Evolutionary conservation across 2,113 vertebrate genomes (phyloP).

Genomic region (Ariopsis seemanni): DNA sequence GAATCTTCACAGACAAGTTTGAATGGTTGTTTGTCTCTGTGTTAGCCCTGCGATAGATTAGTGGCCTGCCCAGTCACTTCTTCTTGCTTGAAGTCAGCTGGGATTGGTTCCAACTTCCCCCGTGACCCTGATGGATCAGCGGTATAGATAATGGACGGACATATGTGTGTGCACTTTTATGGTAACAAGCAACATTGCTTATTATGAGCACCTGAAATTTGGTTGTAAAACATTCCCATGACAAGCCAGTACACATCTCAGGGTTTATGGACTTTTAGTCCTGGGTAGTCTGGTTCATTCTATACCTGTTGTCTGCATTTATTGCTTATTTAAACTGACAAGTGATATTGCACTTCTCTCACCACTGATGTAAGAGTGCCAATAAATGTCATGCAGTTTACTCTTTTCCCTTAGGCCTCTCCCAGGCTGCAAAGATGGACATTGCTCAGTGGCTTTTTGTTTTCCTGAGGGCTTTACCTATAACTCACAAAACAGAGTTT

Average conservation of each 20-base stretch:
- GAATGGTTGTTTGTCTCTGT: too few relatives aligned
- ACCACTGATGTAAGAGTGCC: not conserved
- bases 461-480: not conserved
- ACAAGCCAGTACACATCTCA: not conserved
- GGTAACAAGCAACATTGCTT: constrained; percentile 3
- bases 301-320: not conserved
- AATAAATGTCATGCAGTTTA: not conserved
- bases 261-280: not conserved
- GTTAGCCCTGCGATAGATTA: too few relatives aligned
- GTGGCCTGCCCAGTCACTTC: too few relatives aligned
- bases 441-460: not conserved
- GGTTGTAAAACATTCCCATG: not conserved
- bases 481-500: not conserved
- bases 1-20: too few relatives aligned
- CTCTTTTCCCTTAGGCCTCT: not conserved
- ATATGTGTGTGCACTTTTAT: not conserved
- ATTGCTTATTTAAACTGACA: not conserved
- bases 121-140: too few relatives aligned
- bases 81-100: too few relatives aligned
- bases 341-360: not conserved
- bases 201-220: not conserved
- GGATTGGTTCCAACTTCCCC: too few relatives aligned
- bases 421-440: not conserved
- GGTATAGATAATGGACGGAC: too few relatives aligned
- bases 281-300: not conserved